Conservation (phyloP, 2,113 vertebrate genomes). For the Odontophorus gujanensis region DNA sequence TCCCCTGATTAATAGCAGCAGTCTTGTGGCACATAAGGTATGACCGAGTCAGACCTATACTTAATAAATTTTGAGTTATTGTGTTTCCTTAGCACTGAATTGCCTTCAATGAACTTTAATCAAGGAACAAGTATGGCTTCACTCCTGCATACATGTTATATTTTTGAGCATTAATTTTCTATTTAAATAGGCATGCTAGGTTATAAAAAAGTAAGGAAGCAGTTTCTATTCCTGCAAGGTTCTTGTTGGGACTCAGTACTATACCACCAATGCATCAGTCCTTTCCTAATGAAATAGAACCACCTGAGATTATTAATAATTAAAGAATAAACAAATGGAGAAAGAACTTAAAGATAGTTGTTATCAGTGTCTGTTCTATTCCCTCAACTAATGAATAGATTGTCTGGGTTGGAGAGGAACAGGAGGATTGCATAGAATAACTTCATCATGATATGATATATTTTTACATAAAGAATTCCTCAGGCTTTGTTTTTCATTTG, state of each 20-base stretch:
- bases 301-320: neutral
- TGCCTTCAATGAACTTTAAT: neutral
- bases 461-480: neutral
- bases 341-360: neutral
- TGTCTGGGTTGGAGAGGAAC: neutral
- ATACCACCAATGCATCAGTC: neutral
- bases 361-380: neutral
- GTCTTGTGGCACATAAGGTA: neutral
- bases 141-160: neutral
- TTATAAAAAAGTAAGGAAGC: neutral
- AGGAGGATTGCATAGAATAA: neutral
- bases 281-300: neutral
- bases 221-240: neutral
- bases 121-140: neutral
- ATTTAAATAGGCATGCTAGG: neutral
- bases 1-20: neutral
- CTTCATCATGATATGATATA: neutral
- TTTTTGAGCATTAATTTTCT: neutral
- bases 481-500: neutral
- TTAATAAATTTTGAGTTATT: neutral
- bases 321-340: neutral
- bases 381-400: neutral
- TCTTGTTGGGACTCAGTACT: neutral
- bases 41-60: neutral
- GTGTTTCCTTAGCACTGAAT: neutral